Evolutionary conservation across 2,113 vertebrate species (phyloP), one percentile per base, ranked within the genome.

Genomic region (Stigmatopora nigra): DNA sequence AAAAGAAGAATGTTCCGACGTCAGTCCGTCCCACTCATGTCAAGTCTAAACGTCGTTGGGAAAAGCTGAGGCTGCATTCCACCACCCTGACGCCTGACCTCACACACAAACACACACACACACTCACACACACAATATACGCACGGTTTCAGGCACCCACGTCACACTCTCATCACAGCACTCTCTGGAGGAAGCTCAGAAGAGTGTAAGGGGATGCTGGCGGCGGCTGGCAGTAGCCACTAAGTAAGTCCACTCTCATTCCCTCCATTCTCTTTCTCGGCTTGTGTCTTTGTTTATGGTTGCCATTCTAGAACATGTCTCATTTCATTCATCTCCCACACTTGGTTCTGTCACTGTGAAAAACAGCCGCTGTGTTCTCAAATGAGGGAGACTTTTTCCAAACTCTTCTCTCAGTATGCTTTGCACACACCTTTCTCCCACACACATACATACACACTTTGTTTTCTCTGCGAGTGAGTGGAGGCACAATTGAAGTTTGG

Each of bases 1-100:
- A 70, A 70, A 53, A 53, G 49, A 72, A 17, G 19, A 65, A 58
- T 74, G 80, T 73, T 41, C 67, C 80, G 82, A 86, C 86, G 84
- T 88, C 86, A 85, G 74, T 61, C 80, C 80, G 45, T 49, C 81
- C 85, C 83, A 86, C 88, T 87, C 44, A 74, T 75, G 69, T 68
- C 76, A 84, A 66, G 73, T 81, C 80, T 62, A 85, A 82, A 88
- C 75, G 71, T 73, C 70, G 70, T 69, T 64, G 68, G 77, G 70
- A 65, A 47, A 62, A 64, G 75, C 66, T 60, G 72, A 65, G 71
- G 41, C 60, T 76, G 70, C 81, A 78, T 76, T 71, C 83, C 73
- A 71, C 64, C 68, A 59, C 76, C 67, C 75, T 75, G 73, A 77
- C 61, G 64, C 70, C 77, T 73, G 70, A 71, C 63, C 65, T 63